Evolutionary conservation across 2,888 invertebrate genomes (phyloP).

Genomic region (Drosophila melanosoma): DNA sequence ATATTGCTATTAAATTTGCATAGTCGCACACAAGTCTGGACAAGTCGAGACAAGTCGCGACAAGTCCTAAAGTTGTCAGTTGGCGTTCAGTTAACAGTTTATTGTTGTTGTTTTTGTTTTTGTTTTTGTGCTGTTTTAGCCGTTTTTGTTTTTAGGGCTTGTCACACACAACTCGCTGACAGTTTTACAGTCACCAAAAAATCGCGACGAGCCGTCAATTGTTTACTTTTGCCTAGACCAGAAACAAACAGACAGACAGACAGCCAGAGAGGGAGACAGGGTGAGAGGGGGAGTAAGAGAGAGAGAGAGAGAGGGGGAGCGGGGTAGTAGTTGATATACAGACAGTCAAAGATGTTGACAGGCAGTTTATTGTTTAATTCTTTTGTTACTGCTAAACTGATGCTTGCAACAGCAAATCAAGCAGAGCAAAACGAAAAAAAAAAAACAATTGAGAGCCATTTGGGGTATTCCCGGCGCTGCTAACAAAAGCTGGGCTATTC

Average conservation of each 20-base stretch:
- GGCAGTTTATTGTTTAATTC: constrained; percentile 58
- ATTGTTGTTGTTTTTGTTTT: constrained; percentile 11
- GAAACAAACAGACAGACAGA: constrained; percentile 17
- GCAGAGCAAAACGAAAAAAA: background rate
- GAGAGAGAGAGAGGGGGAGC: background rate
- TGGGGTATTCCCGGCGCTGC: constrained; percentile 6
- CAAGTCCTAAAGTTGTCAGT: constrained; percentile 53
- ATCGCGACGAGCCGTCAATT: constrained; percentile 70
- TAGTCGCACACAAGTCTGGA: constrained; percentile 48
- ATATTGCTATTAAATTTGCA: constrained; percentile 69
- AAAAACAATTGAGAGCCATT: constrained; percentile 25
- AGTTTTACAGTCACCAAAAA: constrained; percentile 63
- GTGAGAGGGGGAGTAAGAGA: background rate
- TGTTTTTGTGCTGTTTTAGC: constrained; percentile 8
- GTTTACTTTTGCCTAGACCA: constrained; percentile 64
- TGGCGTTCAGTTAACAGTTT: constrained; percentile 31
- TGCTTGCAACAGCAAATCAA: constrained; percentile 46
- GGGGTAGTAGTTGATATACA: constrained; percentile 3
- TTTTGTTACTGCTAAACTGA: constrained; percentile 29
- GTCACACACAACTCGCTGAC: constrained; percentile 75
- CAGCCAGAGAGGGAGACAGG: background rate
- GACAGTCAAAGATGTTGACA: constrained; percentile 72
- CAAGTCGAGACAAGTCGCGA: constrained; percentile 45
- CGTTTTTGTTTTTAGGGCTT: constrained; percentile 31
- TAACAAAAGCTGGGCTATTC: constrained; percentile 5